These are phyloP conservation scores for Macroglossus sobrinus DNA, from an alignment of 2,113 vertebrate genomes.

Conservation along the genomic window DNA sequence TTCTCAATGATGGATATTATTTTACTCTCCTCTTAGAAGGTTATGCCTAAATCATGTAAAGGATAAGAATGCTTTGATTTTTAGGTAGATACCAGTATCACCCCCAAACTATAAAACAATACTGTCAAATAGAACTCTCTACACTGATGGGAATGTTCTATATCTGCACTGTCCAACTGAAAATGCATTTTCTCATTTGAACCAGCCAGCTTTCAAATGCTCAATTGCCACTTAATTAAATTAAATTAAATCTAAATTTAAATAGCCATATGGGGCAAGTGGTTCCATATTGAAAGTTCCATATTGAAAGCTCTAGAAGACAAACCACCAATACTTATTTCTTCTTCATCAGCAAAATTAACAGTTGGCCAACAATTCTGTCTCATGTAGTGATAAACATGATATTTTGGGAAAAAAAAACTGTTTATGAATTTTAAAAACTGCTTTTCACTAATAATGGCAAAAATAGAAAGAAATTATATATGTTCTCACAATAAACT, in stretches of 20 bases:
- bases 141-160: not conserved
- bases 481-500: not conserved
- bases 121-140: not conserved
- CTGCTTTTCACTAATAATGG: not conserved
- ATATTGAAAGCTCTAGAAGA: not conserved
- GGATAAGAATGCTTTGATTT: not conserved
- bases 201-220: not conserved
- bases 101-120: not conserved
- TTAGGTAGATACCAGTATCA: not conserved
- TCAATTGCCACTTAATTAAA: not conserved
- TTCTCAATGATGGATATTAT: not conserved
- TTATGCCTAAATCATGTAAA: not conserved
- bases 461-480: not conserved
- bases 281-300: not conserved
- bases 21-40: not conserved
- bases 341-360: not conserved
- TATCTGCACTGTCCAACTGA: not conserved
- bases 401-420: not conserved
- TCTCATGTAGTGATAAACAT: not conserved
- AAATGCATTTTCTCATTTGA: not conserved
- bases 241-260: not conserved
- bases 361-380: not conserved
- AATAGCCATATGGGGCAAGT: not conserved
- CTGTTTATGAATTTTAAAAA: not conserved
- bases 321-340: not conserved